Base-by-base conservation (phyloP, 1,140 invertebrate species). In the Neotoxoptera formosana region DNA sequence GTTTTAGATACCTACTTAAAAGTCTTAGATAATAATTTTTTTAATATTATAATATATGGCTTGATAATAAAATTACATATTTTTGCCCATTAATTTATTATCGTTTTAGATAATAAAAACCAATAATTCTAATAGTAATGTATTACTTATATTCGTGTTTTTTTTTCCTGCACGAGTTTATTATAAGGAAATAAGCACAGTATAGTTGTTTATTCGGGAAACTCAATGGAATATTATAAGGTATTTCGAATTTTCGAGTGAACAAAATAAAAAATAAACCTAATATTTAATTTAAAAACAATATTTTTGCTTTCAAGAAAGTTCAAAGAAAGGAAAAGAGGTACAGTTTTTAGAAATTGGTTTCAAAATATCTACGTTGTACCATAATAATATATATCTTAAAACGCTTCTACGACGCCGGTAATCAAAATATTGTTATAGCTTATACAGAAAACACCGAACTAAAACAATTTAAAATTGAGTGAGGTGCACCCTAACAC, bases 261-360 rank as follows among this genome's bases (percentile, higher is more conserved):
- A 67, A 67, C 30, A 3, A 67, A 67, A 67, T 67, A 67, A 67
- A 67, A 76, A 76, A 76, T 76, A 34, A 76, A 76, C 30, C n/a
- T 76, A 76, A 76, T 76, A 76, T 76, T 76, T 76, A 76, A 76
- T 76, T 76, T 76, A 76, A 76, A 76, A 76, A 76, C 60, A 76
- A 76, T 76, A 76, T 76, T 76, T 76, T 76, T 76, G 60, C 60
- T 76, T 76, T 76, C 60, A 76, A 11, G 30, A n/a, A 76, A 76
- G 60, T 76, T 76, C 60, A 76, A 34, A 76, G n/a, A 76, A 60
- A 30, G 30, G 25, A 76, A 76, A 76, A 76, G 17, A n/a, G 30
- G n/a, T 76, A 76, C 17, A 76, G 25, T 76, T 76, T 76, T 17
- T 76, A 76, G 60, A 76, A 76, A n/a, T 76, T 76, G 30, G 60